These are phyloP conservation scores for Trachelipus rathkii DNA, from an alignment of 1,140 invertebrate species.

Conservation along the genomic window DNA sequence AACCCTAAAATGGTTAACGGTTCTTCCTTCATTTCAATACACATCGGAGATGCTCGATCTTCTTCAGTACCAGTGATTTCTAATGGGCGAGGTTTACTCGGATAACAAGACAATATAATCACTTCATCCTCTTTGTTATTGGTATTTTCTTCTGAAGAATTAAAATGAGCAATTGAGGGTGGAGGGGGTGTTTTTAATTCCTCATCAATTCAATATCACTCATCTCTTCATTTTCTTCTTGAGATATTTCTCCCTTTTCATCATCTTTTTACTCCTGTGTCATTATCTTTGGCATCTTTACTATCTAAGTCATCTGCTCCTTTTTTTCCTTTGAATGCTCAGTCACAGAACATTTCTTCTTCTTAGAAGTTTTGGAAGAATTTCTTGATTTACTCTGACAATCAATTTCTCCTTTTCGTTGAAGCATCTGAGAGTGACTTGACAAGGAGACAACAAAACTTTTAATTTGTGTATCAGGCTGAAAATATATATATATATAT, in stretches of 20 bases:
- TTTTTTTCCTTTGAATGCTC: neutral
- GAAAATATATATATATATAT: neutral
- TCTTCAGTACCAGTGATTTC: no score
- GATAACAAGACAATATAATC: neutral
- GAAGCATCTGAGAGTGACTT: neutral
- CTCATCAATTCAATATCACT: neutral
- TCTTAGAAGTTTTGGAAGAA: neutral
- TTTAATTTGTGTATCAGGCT: conserved; percentile 1
- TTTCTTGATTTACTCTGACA: neutral
- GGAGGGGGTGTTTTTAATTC: neutral
- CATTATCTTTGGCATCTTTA: neutral
- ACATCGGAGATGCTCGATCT: neutral
- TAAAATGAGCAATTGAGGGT: neutral
- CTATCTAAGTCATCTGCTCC: neutral
- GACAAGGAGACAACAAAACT: neutral
- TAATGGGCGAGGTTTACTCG: neutral
- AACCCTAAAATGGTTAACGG: neutral
- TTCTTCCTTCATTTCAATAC: neutral
- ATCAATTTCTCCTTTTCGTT: neutral
- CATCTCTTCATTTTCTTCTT: neutral
- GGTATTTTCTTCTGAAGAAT: neutral
- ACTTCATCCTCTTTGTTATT: neutral
- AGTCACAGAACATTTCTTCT: neutral
- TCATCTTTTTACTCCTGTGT: neutral
- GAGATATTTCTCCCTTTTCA: neutral